phyloP scores from a whole-genome alignment of 2,888 invertebrate genomes.

The Peribatodes rhomboidaria region DNA sequence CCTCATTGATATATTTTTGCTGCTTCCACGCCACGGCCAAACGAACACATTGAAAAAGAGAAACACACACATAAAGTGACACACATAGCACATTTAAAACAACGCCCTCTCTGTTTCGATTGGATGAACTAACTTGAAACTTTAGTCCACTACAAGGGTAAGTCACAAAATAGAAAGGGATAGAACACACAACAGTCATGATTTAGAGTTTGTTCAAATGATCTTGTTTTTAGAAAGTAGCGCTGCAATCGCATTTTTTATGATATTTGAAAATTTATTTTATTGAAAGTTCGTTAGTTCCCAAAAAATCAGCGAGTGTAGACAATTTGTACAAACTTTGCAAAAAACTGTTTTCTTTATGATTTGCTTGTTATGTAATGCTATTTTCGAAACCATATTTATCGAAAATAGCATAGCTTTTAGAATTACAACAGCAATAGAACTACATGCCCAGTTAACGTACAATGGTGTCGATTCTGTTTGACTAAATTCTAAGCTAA shows the following conservation, averaged over 20 bases:
- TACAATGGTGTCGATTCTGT: too few relatives aligned
- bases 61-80: constrained; percentile 59
- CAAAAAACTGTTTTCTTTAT: too few relatives aligned
- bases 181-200: background rate
- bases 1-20: constrained; percentile 96
- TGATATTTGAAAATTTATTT: too few relatives aligned
- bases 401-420: too few relatives aligned
- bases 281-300: too few relatives aligned
- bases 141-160: background rate
- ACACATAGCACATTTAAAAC: constrained; percentile 44
- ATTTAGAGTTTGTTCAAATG: background rate
- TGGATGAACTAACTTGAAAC: constrained; percentile 4
- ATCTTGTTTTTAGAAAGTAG: background rate
- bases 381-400: too few relatives aligned
- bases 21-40: constrained; percentile 72
- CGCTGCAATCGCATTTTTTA: too few relatives aligned
- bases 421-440: background rate
- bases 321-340: too few relatives aligned
- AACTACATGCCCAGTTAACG: too few relatives aligned
- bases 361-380: too few relatives aligned
- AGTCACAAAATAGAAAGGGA: background rate
- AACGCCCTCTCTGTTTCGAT: constrained; percentile 25
- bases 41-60: constrained; percentile 66
- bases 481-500: too few relatives aligned
- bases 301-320: too few relatives aligned